Evolutionary conservation across 2,888 invertebrate species (phyloP), one percentile per base, ranked within the genome.

Genomic region (Agrenia bidenticulata): DNA sequence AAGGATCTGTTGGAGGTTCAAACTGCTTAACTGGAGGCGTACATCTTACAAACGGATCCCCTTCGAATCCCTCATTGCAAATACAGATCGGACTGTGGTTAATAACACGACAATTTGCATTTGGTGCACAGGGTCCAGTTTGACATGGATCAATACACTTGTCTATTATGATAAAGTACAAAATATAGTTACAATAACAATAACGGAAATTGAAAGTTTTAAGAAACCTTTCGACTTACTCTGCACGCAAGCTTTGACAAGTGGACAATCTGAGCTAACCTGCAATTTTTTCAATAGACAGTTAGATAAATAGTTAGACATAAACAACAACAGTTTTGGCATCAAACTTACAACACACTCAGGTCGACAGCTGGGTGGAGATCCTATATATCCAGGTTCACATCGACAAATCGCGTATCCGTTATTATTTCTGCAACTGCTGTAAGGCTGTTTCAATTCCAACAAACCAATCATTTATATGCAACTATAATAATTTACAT

Each of bases 331-430:
- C n/a, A n/a, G 19, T 49, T 27, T 26, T 79, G 79, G n/a, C 32
- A 11, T 32, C 11, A 79, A 60, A 51, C 64, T 66, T 19, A 68
- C 56, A 15, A 69, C 72, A 72, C 88, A 89, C 79, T 88, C 87
- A 7, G 88, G 87, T 69, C 86, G 81, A 77, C 89, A 89, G 72
- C 85, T n/a, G 89, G 92, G 86, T 27, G 90, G 89, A 61, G 83
- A 79, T 79, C 92, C 90, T 24, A 70, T 61, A 45, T 67, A 70
- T 2, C 50, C 50, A 9, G 76, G 32, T 15, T 39, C 80, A 77
- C 90, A 90, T 58, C 87, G 87, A 78, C 90, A 90, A 23, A 88
- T 84, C 0, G 86, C 86, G 81, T 88, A 90, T 13, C 84, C 84
- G 75, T 89, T 89, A 24, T 85, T 79, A 79, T 87, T 88, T 75